phyloP scores from a whole-genome alignment of 2,888 invertebrate genomes.

The Sphaerophoria taeniata region DNA sequence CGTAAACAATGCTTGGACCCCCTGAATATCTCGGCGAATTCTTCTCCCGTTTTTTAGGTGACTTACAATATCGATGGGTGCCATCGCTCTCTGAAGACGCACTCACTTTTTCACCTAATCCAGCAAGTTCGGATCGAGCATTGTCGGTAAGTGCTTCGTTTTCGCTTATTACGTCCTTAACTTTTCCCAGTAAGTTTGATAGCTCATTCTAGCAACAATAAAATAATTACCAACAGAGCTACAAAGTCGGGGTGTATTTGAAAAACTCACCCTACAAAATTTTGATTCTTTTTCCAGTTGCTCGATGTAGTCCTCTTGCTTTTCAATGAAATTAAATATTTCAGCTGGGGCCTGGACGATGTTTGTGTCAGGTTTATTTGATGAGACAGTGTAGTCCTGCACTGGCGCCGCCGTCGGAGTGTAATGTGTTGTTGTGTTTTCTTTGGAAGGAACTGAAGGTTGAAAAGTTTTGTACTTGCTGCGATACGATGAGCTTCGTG shows the following conservation, averaged over 20 bases:
- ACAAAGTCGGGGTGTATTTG: background rate
- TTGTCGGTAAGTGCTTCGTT: constrained; percentile 92
- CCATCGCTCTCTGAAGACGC: constrained; percentile 85
- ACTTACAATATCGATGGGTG: constrained; percentile 68
- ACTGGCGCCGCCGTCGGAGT: constrained; percentile 77
- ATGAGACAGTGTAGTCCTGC: constrained; percentile 68
- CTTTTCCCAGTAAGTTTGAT: constrained; percentile 90
- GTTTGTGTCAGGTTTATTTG: constrained; percentile 81
- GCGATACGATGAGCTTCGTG: constrained; percentile 44
- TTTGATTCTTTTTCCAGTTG: constrained; percentile 93
- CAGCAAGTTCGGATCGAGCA: constrained; percentile 88
- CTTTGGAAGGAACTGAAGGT: constrained; percentile 78
- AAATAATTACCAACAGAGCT: background rate
- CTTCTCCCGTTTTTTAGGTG: constrained; percentile 76
- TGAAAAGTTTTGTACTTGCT: constrained; percentile 71
- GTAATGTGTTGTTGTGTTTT: constrained; percentile 78
- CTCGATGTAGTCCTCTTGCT: constrained; percentile 94
- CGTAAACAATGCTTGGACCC: constrained; percentile 92
- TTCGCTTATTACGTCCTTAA: constrained; percentile 93
- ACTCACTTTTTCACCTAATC: constrained; percentile 81
- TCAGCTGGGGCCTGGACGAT: constrained; percentile 85
- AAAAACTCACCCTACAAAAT: constrained; percentile 87
- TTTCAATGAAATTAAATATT: constrained; percentile 91
- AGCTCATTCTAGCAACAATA: constrained; percentile 86
- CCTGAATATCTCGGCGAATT: constrained; percentile 84